Evolutionary conservation across 1,140 invertebrate species (phyloP).

Genomic region (Lepidostoma basale): DNA sequence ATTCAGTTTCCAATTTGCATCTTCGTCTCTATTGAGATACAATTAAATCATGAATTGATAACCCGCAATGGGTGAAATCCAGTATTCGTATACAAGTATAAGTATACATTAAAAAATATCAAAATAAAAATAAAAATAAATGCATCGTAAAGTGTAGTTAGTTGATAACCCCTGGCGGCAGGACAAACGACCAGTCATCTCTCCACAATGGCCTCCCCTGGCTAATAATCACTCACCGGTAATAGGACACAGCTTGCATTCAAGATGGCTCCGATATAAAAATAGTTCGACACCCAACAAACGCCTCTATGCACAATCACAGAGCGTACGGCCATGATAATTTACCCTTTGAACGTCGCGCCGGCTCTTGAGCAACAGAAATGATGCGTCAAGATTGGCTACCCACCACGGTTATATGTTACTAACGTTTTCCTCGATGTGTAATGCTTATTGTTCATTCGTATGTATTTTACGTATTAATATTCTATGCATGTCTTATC

Average conservation of each 20-base stretch:
- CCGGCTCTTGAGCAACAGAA: not conserved
- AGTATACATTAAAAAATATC: no score
- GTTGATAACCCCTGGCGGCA: not conserved
- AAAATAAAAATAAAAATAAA: no score
- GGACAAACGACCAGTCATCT: conserved; percentile 33
- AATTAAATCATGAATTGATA: no score
- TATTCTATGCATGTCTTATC: no score
- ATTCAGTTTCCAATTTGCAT: no score
- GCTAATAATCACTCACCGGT: conserved; percentile 38
- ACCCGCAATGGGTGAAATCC: no score
- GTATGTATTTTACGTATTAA: no score
- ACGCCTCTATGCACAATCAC: not conserved
- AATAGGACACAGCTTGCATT: conserved; percentile 35
- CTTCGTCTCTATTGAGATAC: no score
- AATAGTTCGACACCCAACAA: conserved; percentile 17
- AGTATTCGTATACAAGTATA: no score
- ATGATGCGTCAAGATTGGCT: conserved; percentile 8
- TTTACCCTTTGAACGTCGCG: not conserved
- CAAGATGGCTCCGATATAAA: conserved; percentile 16
- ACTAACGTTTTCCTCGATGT: no score
- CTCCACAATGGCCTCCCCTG: conserved; percentile 28
- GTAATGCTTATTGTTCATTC: no score
- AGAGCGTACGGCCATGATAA: not conserved
- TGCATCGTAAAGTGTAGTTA: no score
- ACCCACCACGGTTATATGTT: not conserved